These are phyloP conservation scores for Apodemus agrarius DNA, from an alignment of 2,797 vertebrate genomes.

Conservation along the genomic window DNA sequence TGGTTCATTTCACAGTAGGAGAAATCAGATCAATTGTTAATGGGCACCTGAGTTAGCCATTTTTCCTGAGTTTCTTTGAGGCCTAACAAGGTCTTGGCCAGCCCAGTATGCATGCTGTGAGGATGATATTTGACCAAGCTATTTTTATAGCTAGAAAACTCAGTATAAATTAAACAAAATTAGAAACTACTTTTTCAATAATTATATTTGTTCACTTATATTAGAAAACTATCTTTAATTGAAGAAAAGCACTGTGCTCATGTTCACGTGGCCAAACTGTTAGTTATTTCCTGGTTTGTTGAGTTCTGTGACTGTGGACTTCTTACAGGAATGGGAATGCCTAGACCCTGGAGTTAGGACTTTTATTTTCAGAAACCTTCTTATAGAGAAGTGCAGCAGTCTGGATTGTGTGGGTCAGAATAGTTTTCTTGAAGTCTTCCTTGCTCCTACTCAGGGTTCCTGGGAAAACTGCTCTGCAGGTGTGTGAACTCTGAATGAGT, in stretches of 20 bases:
- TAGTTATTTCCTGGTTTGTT: background rate
- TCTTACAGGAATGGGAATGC: background rate
- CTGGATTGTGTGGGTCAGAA: background rate
- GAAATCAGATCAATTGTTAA: background rate
- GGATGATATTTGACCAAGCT: background rate
- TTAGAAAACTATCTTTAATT: background rate
- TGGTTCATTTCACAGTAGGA: background rate
- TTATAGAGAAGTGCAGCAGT: background rate
- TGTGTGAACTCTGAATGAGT: background rate
- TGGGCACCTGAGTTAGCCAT: background rate
- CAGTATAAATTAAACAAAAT: background rate
- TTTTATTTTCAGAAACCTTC: background rate
- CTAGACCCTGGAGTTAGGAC: background rate
- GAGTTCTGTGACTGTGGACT: background rate
- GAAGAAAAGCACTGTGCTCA: background rate
- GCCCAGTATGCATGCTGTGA: background rate
- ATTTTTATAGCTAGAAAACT: background rate
- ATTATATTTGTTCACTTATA: background rate
- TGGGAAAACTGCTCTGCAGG: background rate
- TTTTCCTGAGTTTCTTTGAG: background rate
- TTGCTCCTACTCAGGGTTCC: background rate
- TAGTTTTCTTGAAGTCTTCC: background rate
- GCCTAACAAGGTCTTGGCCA: background rate
- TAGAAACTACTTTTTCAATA: background rate
- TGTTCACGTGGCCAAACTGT: background rate